phyloP scores from a whole-genome alignment of 2,888 invertebrate genomes.

The Diaphora mendica region DNA sequence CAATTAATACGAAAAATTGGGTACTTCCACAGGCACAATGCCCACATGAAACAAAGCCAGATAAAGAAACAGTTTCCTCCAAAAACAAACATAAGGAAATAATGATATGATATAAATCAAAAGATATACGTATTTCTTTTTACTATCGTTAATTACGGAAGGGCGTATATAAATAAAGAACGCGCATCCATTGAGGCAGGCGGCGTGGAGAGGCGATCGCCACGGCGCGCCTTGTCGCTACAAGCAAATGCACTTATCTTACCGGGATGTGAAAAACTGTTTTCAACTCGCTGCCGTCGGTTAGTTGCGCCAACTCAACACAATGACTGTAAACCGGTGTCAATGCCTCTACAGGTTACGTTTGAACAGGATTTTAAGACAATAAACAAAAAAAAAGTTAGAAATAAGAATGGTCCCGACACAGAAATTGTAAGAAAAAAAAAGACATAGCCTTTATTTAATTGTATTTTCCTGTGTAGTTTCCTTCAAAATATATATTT shows the following conservation, averaged over 20 bases:
- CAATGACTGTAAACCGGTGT: constrained; percentile 66
- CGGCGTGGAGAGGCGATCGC: constrained; percentile 75
- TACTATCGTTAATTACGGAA: constrained; percentile 83
- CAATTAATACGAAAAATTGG: constrained; percentile 17
- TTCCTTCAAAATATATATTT: background rate
- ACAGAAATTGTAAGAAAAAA: constrained; percentile 74
- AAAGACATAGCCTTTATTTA: constrained; percentile 58
- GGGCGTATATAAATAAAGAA: constrained; percentile 84
- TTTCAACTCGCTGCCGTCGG: constrained; percentile 76
- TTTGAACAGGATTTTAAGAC: constrained; percentile 74
- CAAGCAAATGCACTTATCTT: constrained; percentile 87
- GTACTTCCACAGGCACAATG: constrained; percentile 34
- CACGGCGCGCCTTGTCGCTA: constrained; percentile 81
- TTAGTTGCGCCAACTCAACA: constrained; percentile 80
- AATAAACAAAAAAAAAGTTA: constrained; percentile 70
- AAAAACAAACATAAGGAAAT: constrained; percentile 62
- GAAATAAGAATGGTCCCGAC: constrained; percentile 62
- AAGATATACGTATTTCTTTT: constrained; percentile 78
- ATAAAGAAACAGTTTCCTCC: constrained; percentile 59
- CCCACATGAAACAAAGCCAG: constrained; percentile 50
- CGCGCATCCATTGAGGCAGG: constrained; percentile 78
- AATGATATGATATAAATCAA: constrained; percentile 78
- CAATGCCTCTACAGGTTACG: constrained; percentile 77
- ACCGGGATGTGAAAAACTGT: constrained; percentile 83
- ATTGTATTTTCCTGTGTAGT: constrained; percentile 61